Evolutionary conservation across 2,888 invertebrate species (phyloP), one percentile per base, ranked within the genome.

Genomic region (Lordiphosa fenestrarum): DNA sequence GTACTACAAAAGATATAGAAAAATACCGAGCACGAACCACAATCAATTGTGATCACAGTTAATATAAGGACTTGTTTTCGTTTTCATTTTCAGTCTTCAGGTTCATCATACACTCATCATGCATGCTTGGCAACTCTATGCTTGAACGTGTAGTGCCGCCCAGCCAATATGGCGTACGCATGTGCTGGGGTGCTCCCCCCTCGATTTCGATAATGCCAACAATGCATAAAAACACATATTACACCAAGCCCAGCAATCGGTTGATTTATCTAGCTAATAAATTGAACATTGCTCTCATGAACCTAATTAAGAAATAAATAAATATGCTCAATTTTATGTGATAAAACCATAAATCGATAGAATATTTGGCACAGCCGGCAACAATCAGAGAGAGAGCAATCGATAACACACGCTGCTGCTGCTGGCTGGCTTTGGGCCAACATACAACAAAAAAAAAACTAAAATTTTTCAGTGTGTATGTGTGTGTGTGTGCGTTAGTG

Each of bases 381-480:
- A 71, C 66, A 73, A 66, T 68, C 54, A 7, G 35, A 7, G 9
- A 7, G 9, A 15, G 25, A 57, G 42, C 53, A 65, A 65, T 39
- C 37, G 57, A 53, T 42, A 72, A 47, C 60, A 71, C 59, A 53
- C 15, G 19, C 71, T 67, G 66, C 61, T 51, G n/a, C 33, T 30
- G 19, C 46, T 19, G 23, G 39, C 30, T 74, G 53, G 72, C 72
- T 71, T 72, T 69, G 60, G 52, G 76, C 73, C 73, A 73, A 73
- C 58, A 44, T 30, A 42, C 30, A 33, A 44, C 25, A 44, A 44
- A 30, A 44, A 44, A 33, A 13, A 68, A 53, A 58, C 23, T 5
- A 46, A 53, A 53, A 21, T 41, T 52, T 58, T 53, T 53, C 42
- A 39, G 60, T 58, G 47, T 48, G 23, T 23, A 35, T 40, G 40